These are phyloP conservation scores for Eumeta japonica DNA, from an alignment of 1,140 invertebrate genomes.

Conservation along the genomic window DNA sequence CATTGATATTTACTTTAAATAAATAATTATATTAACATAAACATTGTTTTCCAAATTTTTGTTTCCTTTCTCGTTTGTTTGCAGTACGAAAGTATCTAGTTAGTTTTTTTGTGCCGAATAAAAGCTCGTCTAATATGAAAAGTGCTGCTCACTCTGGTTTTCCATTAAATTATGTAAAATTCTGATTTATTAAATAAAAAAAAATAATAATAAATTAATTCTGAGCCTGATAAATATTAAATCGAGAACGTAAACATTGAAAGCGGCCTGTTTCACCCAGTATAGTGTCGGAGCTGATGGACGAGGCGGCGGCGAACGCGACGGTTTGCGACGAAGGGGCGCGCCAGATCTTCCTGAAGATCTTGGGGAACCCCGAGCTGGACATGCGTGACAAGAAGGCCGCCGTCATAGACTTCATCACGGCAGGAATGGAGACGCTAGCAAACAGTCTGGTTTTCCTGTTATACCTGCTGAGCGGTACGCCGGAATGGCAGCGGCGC, in stretches of 20 bases:
- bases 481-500: conserved; percentile 68
- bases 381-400: conserved; percentile 81
- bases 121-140: too few relatives aligned
- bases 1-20: too few relatives aligned
- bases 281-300: conserved; percentile 76
- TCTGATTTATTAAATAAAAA: too few relatives aligned
- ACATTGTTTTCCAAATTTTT: too few relatives aligned
- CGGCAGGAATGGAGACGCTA: conserved; percentile 83
- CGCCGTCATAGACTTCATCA: conserved; percentile 82
- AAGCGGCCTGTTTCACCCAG: conserved; percentile 41
- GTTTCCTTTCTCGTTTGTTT: too few relatives aligned
- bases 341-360: conserved; percentile 72
- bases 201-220: too few relatives aligned
- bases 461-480: conserved; percentile 71
- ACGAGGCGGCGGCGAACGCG: conserved; percentile 58
- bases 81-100: too few relatives aligned
- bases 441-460: conserved; percentile 81
- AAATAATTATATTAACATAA: too few relatives aligned
- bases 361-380: conserved; percentile 68
- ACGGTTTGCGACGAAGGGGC: conserved; percentile 60
- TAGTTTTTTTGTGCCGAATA: too few relatives aligned
- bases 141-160: too few relatives aligned
- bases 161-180: too few relatives aligned
- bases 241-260: neutral
- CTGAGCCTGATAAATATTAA: too few relatives aligned